These are phyloP conservation scores for Ladona fulva DNA, from an alignment of 1,140 invertebrate genomes.

Conservation along the genomic window DNA sequence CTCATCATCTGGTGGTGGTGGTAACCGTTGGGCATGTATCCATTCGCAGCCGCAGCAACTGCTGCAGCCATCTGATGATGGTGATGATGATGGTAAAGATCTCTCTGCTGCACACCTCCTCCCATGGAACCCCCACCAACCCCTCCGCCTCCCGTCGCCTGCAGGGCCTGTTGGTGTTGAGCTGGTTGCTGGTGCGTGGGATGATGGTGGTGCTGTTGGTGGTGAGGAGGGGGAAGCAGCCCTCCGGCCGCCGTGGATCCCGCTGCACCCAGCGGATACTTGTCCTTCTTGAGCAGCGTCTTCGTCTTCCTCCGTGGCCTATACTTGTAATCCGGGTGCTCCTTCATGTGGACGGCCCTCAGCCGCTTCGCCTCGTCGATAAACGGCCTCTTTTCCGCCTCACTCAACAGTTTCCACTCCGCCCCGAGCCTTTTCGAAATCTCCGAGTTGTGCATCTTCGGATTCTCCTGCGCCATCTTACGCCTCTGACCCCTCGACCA, in stretches of 20 bases:
- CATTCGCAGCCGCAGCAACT: slow-evolving; percentile 50
- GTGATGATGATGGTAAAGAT: background rate
- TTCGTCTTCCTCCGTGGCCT: slow-evolving; percentile 85
- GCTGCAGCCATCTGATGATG: slow-evolving; percentile 9
- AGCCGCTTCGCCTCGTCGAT: slow-evolving; percentile 99
- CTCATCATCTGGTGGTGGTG: slow-evolving; percentile 50
- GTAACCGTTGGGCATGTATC: slow-evolving; percentile 94
- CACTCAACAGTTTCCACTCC: slow-evolving; percentile 97
- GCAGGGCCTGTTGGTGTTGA: slow-evolving; percentile 30
- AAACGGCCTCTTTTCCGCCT: slow-evolving; percentile 94
- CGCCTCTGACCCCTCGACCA: slow-evolving; percentile 95
- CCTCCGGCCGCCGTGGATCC: slow-evolving; percentile 32
- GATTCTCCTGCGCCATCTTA: slow-evolving; percentile 99
- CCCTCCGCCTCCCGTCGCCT: slow-evolving; percentile 34
- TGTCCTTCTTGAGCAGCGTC: slow-evolving; percentile 91
- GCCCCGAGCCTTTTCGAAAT: slow-evolving; percentile 95
- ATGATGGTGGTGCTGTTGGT: background rate
- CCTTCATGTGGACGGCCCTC: slow-evolving; percentile 98
- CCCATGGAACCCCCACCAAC: slow-evolving; percentile 37
- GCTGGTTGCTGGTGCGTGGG: background rate
- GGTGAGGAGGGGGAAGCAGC: slow-evolving; percentile 33
- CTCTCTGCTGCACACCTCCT: slow-evolving; percentile 28
- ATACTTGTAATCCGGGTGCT: slow-evolving; percentile 99
- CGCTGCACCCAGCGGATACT: slow-evolving; percentile 71
- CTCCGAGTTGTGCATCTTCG: slow-evolving; percentile 99